Percentiles rank a stretch among this genome's conserved stretches.
Conservation (phyloP, 2,888 invertebrate genomes). For the Archaeoteleia sp. region DNA sequence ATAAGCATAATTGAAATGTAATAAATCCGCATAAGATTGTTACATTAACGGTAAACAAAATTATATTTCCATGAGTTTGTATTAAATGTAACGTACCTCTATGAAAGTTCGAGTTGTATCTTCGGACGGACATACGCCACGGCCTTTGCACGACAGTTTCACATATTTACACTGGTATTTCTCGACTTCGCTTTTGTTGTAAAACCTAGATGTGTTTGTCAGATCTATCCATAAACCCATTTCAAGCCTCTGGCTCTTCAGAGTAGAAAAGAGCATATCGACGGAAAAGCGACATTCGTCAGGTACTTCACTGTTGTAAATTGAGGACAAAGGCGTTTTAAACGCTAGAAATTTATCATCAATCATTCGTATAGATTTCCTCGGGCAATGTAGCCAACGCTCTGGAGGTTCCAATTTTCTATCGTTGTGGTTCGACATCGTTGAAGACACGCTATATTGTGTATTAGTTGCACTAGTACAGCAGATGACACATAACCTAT, state of each 20-base stretch:
- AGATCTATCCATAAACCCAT: conserved; percentile 97
- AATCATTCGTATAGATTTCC: conserved; percentile 84
- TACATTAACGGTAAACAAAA: no score
- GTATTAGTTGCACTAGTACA: no score
- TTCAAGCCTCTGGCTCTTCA: conserved; percentile 87
- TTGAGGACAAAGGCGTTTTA: conserved; percentile 91
- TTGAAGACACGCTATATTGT: no score
- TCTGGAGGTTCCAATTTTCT: conserved; percentile 81
- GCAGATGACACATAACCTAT: no score
- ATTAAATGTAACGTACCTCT: no score
- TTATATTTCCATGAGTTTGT: no score
- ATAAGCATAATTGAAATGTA: no score
- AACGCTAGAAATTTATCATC: conserved; percentile 92
- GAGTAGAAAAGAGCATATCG: conserved; percentile 88
- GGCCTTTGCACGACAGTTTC: conserved; percentile 93
- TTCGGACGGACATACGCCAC: conserved; percentile 91
- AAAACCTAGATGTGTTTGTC: conserved; percentile 96
- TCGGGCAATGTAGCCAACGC: conserved; percentile 92
- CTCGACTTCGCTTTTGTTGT: conserved; percentile 88
- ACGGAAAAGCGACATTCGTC: conserved; percentile 89
- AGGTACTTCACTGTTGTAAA: conserved; percentile 90
- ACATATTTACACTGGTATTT: conserved; percentile 81
- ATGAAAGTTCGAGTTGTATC: conserved; percentile 93
- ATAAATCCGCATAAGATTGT: no score
- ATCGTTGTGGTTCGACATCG: no score